These are phyloP conservation scores for Actinostola sp. DNA, from an alignment of 92 coral and sea anemone species.

Conservation along the genomic window DNA sequence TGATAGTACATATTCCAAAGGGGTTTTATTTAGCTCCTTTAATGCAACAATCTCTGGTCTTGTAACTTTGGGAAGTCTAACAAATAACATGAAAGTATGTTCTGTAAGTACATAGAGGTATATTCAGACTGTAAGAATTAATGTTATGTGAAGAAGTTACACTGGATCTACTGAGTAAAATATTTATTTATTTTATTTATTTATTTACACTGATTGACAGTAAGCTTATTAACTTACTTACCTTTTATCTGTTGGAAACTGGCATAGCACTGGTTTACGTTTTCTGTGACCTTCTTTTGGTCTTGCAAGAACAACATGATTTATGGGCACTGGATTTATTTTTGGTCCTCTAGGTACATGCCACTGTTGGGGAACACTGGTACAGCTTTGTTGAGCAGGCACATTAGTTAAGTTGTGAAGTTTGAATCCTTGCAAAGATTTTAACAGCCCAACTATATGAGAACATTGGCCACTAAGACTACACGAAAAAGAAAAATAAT, in stretches of 20 bases:
- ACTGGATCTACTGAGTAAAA: too few relatives aligned
- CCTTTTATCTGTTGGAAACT: constrained; percentile 16
- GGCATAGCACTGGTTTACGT: constrained; percentile 41
- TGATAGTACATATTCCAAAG: constrained; percentile 10
- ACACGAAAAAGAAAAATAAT: not conserved
- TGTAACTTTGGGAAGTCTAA: constrained; percentile 28
- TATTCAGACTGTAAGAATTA: too few relatives aligned
- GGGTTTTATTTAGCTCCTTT: constrained; percentile 24
- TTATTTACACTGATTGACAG: too few relatives aligned
- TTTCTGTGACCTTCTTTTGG: constrained; percentile 23
- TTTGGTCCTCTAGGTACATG: constrained; percentile 48
- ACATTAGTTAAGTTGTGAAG: constrained; percentile 35
- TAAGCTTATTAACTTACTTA: constrained; percentile 1
- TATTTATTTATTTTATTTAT: too few relatives aligned
- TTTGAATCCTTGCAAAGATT: constrained; percentile 45
- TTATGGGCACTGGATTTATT: constrained; percentile 43
- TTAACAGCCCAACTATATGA: constrained; percentile 37
- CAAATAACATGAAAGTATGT: not conserved
- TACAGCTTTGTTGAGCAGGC: constrained; percentile 46
- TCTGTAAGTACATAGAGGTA: too few relatives aligned
- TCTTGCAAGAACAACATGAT: constrained; percentile 37
- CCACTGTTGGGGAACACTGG: constrained; percentile 59
- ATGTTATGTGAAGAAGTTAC: too few relatives aligned
- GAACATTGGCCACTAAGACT: constrained; percentile 45
- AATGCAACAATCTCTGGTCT: constrained; percentile 9